Evolutionary conservation across 2,888 invertebrate genomes (phyloP).

Genomic region (Drosophila subquinaria): DNA sequence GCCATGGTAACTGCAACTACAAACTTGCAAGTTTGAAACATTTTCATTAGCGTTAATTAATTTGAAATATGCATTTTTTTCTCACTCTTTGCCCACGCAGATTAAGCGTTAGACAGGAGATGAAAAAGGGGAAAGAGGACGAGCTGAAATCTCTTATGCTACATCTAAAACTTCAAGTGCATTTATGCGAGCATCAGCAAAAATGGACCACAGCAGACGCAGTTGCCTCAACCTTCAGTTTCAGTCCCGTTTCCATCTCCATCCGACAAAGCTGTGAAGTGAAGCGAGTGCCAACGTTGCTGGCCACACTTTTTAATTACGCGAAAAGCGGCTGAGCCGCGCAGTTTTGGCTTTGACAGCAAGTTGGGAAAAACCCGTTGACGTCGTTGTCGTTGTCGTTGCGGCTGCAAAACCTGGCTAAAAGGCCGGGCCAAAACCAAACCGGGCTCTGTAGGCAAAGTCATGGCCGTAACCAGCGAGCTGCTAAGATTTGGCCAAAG

Average conservation of each 20-base stretch:
- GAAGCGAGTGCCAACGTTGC: conserved; percentile 48
- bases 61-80: conserved; percentile 78
- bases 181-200: conserved; percentile 69
- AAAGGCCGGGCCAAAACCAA: conserved; percentile 22
- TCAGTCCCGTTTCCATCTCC: conserved; percentile 1
- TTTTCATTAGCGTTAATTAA: conserved; percentile 84
- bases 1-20: conserved; percentile 44
- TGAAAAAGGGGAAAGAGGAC: neutral
- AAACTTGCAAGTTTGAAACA: conserved; percentile 75
- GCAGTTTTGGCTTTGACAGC: conserved; percentile 76
- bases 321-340: conserved; percentile 80
- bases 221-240: neutral
- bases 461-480: conserved; percentile 53
- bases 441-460: conserved; percentile 44
- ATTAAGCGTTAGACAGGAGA: conserved; percentile 54
- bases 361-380: conserved; percentile 28
- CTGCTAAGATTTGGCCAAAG: conserved; percentile 68
- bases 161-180: conserved; percentile 77
- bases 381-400: conserved; percentile 48
- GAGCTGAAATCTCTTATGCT: conserved; percentile 70
- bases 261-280: conserved; percentile 60
- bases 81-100: conserved; percentile 56
- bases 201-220: conserved; percentile 58
- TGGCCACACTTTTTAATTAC: conserved; percentile 80
- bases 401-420: conserved; percentile 49